Evolutionary conservation across 2,113 vertebrate species (phyloP).

Genomic region (Microtus ochrogaster): DNA sequence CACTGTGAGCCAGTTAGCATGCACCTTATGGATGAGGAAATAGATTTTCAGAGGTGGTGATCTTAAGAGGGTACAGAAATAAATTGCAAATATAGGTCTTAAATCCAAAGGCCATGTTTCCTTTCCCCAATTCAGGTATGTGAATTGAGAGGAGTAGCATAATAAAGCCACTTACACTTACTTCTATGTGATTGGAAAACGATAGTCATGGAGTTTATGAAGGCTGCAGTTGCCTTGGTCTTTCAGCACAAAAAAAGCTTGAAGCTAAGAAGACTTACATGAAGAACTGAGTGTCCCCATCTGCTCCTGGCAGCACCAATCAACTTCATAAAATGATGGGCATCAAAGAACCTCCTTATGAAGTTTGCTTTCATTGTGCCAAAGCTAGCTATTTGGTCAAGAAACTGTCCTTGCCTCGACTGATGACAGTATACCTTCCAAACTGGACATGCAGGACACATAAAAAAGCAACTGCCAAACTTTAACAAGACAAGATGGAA

Average conservation of each 20-base stretch:
- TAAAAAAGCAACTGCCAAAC: background rate
- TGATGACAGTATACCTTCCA: background rate
- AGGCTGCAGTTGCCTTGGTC: background rate
- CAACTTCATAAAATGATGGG: background rate
- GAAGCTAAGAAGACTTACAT: slow-evolving; percentile 29
- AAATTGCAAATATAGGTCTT: slow-evolving; percentile 17
- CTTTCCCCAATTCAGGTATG: background rate
- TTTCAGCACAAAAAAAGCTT: slow-evolving; percentile 39
- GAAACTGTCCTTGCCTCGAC: background rate
- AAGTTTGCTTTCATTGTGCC: background rate
- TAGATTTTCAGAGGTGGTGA: background rate
- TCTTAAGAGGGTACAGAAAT: background rate
- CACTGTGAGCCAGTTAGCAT: background rate
- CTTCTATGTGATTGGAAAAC: background rate
- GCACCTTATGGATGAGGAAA: slow-evolving; percentile 22
- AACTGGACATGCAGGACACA: background rate
- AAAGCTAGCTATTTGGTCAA: background rate
- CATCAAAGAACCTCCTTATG: background rate
- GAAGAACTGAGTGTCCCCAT: background rate
- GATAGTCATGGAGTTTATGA: background rate
- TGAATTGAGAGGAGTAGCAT: background rate
- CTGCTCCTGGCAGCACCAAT: background rate
- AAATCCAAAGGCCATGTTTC: background rate
- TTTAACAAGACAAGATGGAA: background rate
- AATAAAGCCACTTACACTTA: background rate